Conservation (phyloP, 1,140 invertebrate species). For the Sminthurides bifidus region DNA sequence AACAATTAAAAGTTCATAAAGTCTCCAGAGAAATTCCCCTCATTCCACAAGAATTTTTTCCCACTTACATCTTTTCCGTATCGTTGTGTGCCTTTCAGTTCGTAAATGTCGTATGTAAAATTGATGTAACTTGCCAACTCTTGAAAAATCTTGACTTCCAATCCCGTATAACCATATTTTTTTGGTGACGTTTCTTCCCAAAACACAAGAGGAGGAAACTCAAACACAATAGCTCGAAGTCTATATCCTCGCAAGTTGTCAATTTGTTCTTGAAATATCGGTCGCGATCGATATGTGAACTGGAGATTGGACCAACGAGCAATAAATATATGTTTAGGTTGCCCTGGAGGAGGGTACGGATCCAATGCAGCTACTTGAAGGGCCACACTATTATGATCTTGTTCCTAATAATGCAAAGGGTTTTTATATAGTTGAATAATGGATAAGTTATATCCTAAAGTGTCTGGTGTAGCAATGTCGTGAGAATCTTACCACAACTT, state of each 20-base stretch:
- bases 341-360: constrained; percentile 24
- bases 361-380: constrained; percentile 25
- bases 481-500: background rate
- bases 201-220: constrained; percentile 33
- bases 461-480: background rate
- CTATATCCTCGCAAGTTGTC: constrained; percentile 25
- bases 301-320: constrained; percentile 11
- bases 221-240: constrained; percentile 30
- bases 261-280: constrained; percentile 25
- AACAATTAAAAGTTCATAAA: background rate
- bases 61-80: constrained; percentile 31
- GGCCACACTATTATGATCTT: background rate
- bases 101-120: constrained; percentile 29
- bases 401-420: too few relatives aligned
- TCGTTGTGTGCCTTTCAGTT: constrained; percentile 28
- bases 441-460: background rate
- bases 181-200: constrained; percentile 16
- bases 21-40: background rate
- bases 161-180: constrained; percentile 20
- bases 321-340: constrained; percentile 21
- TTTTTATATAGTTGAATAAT: too few relatives aligned
- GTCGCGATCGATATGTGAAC: constrained; percentile 5
- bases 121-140: constrained; percentile 30
- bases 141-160: constrained; percentile 28
- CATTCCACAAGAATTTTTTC: background rate